Conservation (phyloP, 2,888 invertebrate genomes). For the Ennomos erosarius region DNA sequence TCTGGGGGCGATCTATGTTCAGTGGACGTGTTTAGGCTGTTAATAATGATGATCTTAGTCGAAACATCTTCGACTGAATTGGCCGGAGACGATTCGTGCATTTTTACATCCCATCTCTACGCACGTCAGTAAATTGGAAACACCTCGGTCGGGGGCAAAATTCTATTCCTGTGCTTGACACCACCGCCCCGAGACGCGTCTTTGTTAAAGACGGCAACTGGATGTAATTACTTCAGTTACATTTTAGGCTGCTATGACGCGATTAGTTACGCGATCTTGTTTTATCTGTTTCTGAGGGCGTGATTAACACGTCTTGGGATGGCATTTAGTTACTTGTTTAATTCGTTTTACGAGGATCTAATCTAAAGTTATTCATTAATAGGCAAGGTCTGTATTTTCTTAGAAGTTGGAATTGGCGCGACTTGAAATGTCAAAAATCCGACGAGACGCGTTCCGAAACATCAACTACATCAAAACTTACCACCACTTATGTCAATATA, state of each 20-base stretch:
- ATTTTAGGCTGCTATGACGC: conserved; percentile 60
- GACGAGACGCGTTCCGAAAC: no score
- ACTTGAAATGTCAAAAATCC: no score
- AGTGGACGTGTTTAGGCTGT: no score
- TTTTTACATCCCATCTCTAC: conserved; percentile 12
- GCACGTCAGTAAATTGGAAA: conserved; percentile 69
- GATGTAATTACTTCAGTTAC: conserved; percentile 75
- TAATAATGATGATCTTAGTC: no score
- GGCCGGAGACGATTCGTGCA: neutral
- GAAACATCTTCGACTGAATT: no score
- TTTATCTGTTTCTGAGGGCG: conserved; percentile 32
- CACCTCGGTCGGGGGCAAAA: conserved; percentile 69
- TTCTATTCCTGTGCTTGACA: conserved; percentile 81
- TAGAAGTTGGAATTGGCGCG: no score
- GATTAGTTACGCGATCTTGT: conserved; percentile 49
- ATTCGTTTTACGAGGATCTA: neutral
- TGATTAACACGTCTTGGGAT: conserved; percentile 19
- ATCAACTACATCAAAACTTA: no score
- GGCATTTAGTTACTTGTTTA: neutral
- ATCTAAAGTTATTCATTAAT: no score
- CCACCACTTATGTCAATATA: no score
- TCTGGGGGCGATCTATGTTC: no score
- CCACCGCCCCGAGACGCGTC: conserved; percentile 55
- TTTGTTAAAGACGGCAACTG: conserved; percentile 71
- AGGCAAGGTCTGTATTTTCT: no score